Conservation (phyloP, 2,888 invertebrate genomes). For the Criorhina ranunculi region DNA sequence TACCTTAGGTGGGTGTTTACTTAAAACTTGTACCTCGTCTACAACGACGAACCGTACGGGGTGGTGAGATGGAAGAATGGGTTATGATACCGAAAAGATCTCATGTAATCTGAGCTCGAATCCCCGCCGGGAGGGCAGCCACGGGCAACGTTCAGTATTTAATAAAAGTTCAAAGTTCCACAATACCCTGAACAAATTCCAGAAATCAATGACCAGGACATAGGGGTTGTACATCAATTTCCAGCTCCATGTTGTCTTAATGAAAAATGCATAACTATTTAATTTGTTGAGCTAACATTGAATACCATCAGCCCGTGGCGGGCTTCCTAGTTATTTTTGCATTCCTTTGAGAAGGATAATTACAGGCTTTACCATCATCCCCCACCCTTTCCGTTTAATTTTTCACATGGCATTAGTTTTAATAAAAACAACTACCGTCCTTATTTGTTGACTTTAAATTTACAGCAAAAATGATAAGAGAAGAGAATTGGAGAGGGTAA, state of each 20-base stretch:
- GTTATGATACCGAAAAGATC: too few species aligned
- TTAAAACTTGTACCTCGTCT: too few species aligned
- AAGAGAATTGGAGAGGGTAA: background rate
- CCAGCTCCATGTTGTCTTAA: background rate
- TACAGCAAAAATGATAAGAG: background rate
- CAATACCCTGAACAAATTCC: too few species aligned
- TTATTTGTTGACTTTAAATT: background rate
- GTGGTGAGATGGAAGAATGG: too few species aligned
- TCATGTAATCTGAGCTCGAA: too few species aligned
- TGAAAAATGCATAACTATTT: slow-evolving; percentile 20
- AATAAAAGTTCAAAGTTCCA: too few species aligned
- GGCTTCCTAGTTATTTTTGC: background rate
- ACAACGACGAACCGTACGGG: too few species aligned
- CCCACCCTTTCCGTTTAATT: background rate
- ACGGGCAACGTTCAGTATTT: too few species aligned
- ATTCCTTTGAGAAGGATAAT: slow-evolving; percentile 37
- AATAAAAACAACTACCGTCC: slow-evolving; percentile 21
- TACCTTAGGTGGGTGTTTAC: too few species aligned
- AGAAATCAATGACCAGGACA: too few species aligned
- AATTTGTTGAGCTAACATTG: slow-evolving; percentile 7
- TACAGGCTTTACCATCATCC: background rate
- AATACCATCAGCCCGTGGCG: background rate
- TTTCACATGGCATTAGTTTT: slow-evolving; percentile 11
- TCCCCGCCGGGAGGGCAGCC: too few species aligned
- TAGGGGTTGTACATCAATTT: too few species aligned